Percentiles rank a stretch among this genome's conserved stretches.
Conservation (phyloP, 2,888 invertebrate species). For the Drosophila rubida region DNA sequence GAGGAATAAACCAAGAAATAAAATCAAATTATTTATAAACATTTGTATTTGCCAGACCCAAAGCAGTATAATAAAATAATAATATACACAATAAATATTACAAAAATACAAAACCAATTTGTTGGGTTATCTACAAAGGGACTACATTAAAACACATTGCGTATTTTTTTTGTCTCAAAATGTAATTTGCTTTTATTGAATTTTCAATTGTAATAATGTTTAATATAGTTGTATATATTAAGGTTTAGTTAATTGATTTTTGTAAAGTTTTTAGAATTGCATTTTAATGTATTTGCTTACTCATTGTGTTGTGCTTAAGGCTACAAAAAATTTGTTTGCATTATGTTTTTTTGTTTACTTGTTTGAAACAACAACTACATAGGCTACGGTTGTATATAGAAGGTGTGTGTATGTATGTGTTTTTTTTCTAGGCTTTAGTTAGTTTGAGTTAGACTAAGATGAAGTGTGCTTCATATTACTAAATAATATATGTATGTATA, state of each 20-base stretch:
- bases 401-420: slow-evolving; percentile 23
- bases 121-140: not conserved
- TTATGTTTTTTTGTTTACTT: slow-evolving; percentile 27
- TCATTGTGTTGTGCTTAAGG: slow-evolving; percentile 42
- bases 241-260: slow-evolving; percentile 45
- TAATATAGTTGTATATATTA: slow-evolving; percentile 32
- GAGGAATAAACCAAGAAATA: slow-evolving; percentile 48
- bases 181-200: slow-evolving; percentile 19
- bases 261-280: slow-evolving; percentile 64
- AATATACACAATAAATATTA: slow-evolving; percentile 69
- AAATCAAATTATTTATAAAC: slow-evolving; percentile 75
- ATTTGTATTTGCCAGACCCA: slow-evolving; percentile 71
- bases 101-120: slow-evolving; percentile 32
- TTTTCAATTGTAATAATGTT: slow-evolving; percentile 24
- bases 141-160: not conserved
- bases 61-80: slow-evolving; percentile 59
- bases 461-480: slow-evolving; percentile 39
- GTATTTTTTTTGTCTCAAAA: slow-evolving; percentile 37
- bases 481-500: slow-evolving; percentile 15
- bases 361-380: slow-evolving; percentile 43
- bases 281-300: slow-evolving; percentile 34
- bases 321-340: slow-evolving; percentile 33
- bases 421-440: slow-evolving; percentile 29
- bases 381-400: slow-evolving; percentile 41
- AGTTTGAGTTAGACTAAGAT: slow-evolving; percentile 25